Conservation (phyloP, 2,113 vertebrate genomes). For the Tupaia chinensis region DNA sequence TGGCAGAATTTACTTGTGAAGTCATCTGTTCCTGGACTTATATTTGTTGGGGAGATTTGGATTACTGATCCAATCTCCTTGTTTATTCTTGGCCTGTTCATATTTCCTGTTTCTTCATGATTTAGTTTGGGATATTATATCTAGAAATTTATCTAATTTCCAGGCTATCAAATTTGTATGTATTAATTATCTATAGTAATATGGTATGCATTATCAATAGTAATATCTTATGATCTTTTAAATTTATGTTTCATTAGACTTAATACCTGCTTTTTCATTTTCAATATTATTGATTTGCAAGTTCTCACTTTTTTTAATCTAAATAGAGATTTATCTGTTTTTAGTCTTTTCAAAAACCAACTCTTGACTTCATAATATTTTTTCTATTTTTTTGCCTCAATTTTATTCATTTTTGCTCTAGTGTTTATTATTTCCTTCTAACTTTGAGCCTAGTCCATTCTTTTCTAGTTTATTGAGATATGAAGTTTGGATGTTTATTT, state of each 20-base stretch:
- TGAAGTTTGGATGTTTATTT: background rate
- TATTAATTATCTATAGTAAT: background rate
- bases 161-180: background rate
- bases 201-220: background rate
- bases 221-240: background rate
- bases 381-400: background rate
- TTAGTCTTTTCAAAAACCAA: too few species aligned
- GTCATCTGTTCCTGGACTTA: background rate
- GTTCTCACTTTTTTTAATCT: background rate
- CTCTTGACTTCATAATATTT: background rate
- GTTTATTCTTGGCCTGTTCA: background rate
- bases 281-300: background rate
- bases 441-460: background rate
- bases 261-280: background rate
- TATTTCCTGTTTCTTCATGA: background rate
- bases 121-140: background rate
- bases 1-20: too few species aligned
- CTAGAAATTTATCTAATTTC: background rate
- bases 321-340: background rate
- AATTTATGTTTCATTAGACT: background rate
- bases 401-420: background rate
- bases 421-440: background rate
- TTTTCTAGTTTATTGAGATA: background rate
- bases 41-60: background rate
- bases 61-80: too few species aligned